Evolutionary conservation across 2,888 invertebrate species (phyloP).

Genomic region (Stegana nigrithorax): DNA sequence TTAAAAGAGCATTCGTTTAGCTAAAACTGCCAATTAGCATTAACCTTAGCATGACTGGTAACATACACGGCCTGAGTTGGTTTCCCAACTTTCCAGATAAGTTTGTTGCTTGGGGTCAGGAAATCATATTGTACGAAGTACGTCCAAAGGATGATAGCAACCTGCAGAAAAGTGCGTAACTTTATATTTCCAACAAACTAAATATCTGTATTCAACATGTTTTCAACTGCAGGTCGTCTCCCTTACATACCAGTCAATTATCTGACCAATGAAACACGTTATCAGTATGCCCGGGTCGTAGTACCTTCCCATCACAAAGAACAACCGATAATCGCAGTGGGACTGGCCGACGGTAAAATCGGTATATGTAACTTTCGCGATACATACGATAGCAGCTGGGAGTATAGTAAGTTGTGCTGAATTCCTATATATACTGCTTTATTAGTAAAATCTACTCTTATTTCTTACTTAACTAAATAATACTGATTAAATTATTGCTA

Average conservation of each 20-base stretch:
- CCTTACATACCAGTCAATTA: conserved; percentile 61
- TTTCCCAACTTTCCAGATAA: conserved; percentile 83
- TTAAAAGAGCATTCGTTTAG: too few relatives aligned
- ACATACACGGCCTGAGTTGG: conserved; percentile 86
- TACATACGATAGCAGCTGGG: conserved; percentile 71
- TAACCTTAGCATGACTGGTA: conserved; percentile 71
- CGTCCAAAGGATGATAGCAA: conserved; percentile 45
- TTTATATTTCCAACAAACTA: too few relatives aligned
- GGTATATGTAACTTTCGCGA: conserved; percentile 83
- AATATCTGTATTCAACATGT: too few relatives aligned
- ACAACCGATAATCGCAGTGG: conserved; percentile 87
- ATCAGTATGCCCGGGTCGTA: conserved; percentile 86
- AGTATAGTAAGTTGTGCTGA: conserved; percentile 59
- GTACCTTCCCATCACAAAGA: conserved; percentile 86
- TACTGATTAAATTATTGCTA: conserved; percentile 8
- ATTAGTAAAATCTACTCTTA: too few relatives aligned
- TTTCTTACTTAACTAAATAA: conserved; percentile 1
- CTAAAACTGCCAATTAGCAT: too few relatives aligned
- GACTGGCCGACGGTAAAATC: conserved; percentile 90
- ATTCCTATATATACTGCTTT: not conserved
- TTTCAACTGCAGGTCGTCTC: conserved; percentile 43
- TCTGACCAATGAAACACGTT: conserved; percentile 66
- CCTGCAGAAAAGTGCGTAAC: conserved; percentile 29
- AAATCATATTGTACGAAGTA: conserved; percentile 88
- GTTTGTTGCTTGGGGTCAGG: conserved; percentile 91